Base-by-base conservation (phyloP, 2,113 vertebrate species). In the Lepisosteus osseus region DNA sequence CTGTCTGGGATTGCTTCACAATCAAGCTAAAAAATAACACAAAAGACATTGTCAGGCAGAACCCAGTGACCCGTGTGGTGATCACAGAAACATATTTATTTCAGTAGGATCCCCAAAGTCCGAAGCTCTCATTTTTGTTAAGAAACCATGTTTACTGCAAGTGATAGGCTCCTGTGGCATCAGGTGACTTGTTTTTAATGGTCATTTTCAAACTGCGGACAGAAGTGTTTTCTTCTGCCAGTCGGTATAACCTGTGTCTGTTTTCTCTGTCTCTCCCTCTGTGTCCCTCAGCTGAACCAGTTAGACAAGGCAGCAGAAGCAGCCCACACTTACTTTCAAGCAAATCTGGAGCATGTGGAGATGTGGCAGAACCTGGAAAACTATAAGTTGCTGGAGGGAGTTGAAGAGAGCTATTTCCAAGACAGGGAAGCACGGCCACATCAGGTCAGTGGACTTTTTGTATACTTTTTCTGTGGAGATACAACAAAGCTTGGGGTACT, bases 321-420 rank as follows among this genome's bases (percentile, higher is more conserved):
- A 2, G 97, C 96, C 63, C 96, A 99, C 71, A 99, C 97, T 0
- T 99, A 98, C 82, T 99, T 98, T 83, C 89, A 96, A 87, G 96
- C 97, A 69, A 99, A 99, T 78, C 97, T 97, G 0, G 97, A 99
- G 79, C 97, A 99, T 75, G 93, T 98, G 85, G 97, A 97, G 87
- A 91, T 97, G 85, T 90, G 94, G 62, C 91, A 95, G 72, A 88
- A 95, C 84, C 86, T 98, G 0, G 94, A 97, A 84, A 93, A 94
- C 77, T 97, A 97, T 83, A 94, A 92, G 82, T 85, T 70, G 12
- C 84, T 80, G 0, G 74, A 92, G 3, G 93, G 93, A 0, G 79
- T 89, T 0, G 67, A 84, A 45, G 86, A 91, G 11, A 81, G 81
- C 8, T 89, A 84, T 65, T 78, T 97, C 82, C 78, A 95, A 40